Conservation (phyloP, 2,797 vertebrate genomes). For the Holocentrus rufus region DNA sequence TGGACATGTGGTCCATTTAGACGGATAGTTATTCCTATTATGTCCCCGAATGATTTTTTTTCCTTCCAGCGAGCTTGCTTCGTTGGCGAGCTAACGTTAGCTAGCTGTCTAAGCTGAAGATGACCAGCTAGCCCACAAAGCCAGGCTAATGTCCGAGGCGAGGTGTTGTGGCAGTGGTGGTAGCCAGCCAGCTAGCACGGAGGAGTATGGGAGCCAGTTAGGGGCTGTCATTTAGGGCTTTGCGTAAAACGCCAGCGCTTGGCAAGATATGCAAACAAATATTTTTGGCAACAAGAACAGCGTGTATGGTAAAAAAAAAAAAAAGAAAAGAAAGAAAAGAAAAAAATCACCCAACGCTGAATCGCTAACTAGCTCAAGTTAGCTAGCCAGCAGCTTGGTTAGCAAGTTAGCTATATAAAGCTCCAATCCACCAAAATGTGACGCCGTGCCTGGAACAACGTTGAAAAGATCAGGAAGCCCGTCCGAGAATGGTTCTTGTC, state of each 20-base stretch:
- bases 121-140: constrained; percentile 67
- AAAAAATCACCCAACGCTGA: constrained; percentile 40
- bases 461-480: constrained; percentile 55
- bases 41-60: constrained; percentile 63
- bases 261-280: constrained; percentile 26
- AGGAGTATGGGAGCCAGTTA: constrained; percentile 57
- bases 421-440: constrained; percentile 56
- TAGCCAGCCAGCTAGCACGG: constrained; percentile 75
- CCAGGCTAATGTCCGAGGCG: constrained; percentile 63
- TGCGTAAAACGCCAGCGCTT: constrained; percentile 50
- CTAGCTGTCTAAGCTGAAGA: constrained; percentile 55
- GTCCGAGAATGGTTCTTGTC: constrained; percentile 28
- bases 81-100: constrained; percentile 60
- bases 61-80: constrained; percentile 60
- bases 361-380: constrained; percentile 63
- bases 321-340: too few relatives aligned
- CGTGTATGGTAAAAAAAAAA: constrained; percentile 6
- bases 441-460: constrained; percentile 57
- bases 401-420: constrained; percentile 62
- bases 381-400: constrained; percentile 59
- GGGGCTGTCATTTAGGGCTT: constrained; percentile 74
- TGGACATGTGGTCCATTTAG: constrained; percentile 99
- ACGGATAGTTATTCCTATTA: constrained; percentile 70
- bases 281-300: constrained; percentile 21
- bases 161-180: constrained; percentile 64